Conservation (phyloP, 2,797 vertebrate genomes). For the Aeoliscus strigatus region DNA sequence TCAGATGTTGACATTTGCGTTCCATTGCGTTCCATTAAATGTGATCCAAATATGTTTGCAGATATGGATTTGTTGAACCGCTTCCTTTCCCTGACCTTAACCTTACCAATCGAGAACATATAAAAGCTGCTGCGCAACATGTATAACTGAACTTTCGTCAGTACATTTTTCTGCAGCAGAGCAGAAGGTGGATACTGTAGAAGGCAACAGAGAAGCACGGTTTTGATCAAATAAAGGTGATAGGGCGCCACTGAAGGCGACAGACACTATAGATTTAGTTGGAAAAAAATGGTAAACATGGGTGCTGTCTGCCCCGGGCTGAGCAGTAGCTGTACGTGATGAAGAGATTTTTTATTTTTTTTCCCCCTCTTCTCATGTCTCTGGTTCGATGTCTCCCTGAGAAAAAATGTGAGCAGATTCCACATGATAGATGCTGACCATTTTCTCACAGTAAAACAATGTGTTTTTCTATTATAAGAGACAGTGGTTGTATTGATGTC, state of each 20-base stretch:
- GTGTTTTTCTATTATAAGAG: slow-evolving; percentile 58
- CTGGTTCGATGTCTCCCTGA: slow-evolving; percentile 22
- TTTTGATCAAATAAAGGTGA: slow-evolving; percentile 31
- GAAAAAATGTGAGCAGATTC: slow-evolving; percentile 13
- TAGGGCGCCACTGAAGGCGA: slow-evolving; percentile 12
- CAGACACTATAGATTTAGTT: slow-evolving; percentile 14
- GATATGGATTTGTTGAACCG: neutral
- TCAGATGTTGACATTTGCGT: too few relatives aligned
- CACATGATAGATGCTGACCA: slow-evolving; percentile 42
- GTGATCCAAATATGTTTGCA: neutral
- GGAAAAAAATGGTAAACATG: slow-evolving; percentile 16
- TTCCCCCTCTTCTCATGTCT: too few relatives aligned
- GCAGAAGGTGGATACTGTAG: slow-evolving; percentile 1
- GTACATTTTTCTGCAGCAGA: neutral
- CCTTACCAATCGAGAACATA: too few relatives aligned
- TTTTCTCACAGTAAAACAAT: slow-evolving; percentile 67
- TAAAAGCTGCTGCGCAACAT: too few relatives aligned
- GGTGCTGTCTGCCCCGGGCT: slow-evolving; percentile 9
- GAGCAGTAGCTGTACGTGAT: slow-evolving; percentile 40
- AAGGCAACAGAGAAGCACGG: neutral
- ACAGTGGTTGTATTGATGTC: slow-evolving; percentile 54
- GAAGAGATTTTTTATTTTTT: too few relatives aligned
- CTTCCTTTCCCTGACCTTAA: neutral
- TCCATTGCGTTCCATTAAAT: neutral
- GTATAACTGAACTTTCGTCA: too few relatives aligned